Evolutionary conservation across 2,113 vertebrate species (phyloP).

Genomic region (Prolemur simus): DNA sequence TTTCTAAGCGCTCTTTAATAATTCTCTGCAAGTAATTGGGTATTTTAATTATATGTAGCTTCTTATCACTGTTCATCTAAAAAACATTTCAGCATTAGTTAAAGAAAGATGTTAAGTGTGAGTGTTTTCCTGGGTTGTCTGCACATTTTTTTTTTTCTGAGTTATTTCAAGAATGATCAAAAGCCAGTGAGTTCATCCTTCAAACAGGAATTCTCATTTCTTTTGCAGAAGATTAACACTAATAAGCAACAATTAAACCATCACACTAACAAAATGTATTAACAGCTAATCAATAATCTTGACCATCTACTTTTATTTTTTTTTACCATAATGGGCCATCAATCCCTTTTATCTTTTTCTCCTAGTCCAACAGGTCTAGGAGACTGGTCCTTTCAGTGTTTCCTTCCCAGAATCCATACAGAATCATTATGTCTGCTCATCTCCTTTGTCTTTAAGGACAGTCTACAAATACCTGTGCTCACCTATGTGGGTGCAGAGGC

Average conservation of each 20-base stretch:
- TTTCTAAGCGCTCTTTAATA: conserved; percentile 57
- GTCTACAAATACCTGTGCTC: background rate
- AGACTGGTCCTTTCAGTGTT: background rate
- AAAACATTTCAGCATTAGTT: conserved; percentile 11
- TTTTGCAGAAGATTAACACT: conserved; percentile 27
- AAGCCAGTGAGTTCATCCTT: background rate
- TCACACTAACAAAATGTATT: background rate
- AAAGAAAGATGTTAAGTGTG: conserved; percentile 5
- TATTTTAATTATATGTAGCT: conserved; percentile 51
- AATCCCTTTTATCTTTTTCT: background rate
- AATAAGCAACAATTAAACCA: conserved; percentile 26
- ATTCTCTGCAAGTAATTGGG: conserved; percentile 36
- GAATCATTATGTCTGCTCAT: background rate
- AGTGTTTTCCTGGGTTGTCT: background rate
- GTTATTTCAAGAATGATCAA: conserved; percentile 25
- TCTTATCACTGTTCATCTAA: conserved; percentile 42
- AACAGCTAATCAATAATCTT: background rate
- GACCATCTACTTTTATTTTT: background rate
- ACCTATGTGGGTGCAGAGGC: background rate
- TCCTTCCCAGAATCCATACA: background rate
- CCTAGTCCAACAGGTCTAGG: background rate
- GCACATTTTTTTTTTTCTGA: background rate
- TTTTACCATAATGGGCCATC: background rate
- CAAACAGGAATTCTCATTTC: background rate
- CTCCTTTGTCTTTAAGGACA: background rate